A percentile compares a stretch with the other conserved stretches of the same genome.
Evolutionary conservation across 23 tunicate genomes (phyloP).

Genomic region (Clavelina lepadiformis): DNA sequence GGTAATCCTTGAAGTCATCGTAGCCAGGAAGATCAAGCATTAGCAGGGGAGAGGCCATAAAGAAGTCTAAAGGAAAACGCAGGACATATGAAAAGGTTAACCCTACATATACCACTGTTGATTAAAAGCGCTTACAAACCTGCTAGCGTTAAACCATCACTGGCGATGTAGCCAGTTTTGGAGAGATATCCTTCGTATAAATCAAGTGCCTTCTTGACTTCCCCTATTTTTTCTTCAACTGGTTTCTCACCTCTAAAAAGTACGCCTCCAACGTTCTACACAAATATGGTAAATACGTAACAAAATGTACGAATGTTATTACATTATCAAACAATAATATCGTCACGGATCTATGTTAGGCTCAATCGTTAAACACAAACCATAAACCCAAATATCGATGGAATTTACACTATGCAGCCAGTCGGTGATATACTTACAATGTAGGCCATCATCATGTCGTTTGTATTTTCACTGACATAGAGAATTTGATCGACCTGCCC

Average conservation of each 20-base stretch:
- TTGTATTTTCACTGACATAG: constrained; percentile 9
- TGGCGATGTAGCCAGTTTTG: constrained; percentile 4
- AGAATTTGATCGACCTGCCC: constrained; percentile 35
- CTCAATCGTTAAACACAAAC: too few species aligned
- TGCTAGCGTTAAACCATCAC: constrained; percentile 19
- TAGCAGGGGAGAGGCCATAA: constrained; percentile 1
- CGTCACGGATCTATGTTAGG: too few species aligned
- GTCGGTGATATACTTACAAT: constrained; percentile 10
- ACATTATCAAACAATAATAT: too few species aligned
- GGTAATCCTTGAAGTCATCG: constrained; percentile 7
- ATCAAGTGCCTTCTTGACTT: constrained; percentile 15
- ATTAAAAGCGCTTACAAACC: constrained; percentile 3
- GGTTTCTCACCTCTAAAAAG: constrained; percentile 3
- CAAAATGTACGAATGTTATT: not conserved
- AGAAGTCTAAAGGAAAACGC: constrained; percentile 9
- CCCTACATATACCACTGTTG: not conserved
- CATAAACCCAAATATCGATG: not conserved
- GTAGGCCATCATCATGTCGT: not conserved
- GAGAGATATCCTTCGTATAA: not conserved
- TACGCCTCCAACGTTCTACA: constrained; percentile 14
- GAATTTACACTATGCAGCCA: not conserved
- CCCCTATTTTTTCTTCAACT: not conserved
- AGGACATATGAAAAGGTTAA: not conserved
- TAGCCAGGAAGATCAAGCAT: constrained; percentile 2
- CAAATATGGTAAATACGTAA: not conserved